Conservation (phyloP, 2,888 invertebrate species). For the Chrysolina haemoptera region DNA sequence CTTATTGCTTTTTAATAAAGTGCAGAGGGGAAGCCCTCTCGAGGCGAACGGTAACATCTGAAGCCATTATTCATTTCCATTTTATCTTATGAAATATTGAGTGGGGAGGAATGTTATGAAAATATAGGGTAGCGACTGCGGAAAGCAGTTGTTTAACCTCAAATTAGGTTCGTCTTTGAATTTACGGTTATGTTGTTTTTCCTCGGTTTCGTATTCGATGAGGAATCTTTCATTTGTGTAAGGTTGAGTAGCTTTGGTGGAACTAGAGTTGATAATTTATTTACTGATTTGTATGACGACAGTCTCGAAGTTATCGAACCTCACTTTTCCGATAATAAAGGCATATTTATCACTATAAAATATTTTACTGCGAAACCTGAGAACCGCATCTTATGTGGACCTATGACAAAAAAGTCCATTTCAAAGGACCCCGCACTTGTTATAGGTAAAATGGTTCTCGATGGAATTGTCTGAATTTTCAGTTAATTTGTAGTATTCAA, state of each 20-base stretch:
- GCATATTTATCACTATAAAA: no score
- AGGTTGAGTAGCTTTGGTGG: background rate
- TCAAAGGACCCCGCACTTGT: no score
- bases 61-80: slow-evolving; percentile 57
- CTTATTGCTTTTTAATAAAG: slow-evolving; percentile 56
- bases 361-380: no score
- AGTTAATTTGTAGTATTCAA: no score
- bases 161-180: slow-evolving; percentile 43
- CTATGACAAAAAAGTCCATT: no score
- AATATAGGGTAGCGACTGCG: slow-evolving; percentile 54
- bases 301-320: no score
- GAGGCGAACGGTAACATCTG: slow-evolving; percentile 49
- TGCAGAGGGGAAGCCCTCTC: slow-evolving; percentile 46
- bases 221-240: background rate
- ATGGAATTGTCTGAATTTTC: no score
- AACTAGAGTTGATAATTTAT: no score
- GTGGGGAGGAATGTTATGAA: slow-evolving; percentile 55
- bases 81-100: slow-evolving; percentile 59
- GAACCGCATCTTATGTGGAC: no score
- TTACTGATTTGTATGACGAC: no score
- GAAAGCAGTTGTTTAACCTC: slow-evolving; percentile 56
- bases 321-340: no score
- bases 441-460: no score
- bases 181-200: slow-evolving; percentile 10
- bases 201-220: background rate